Evolutionary conservation across 35 echinoderm and acorn worm genomes (phyloP), one percentile per base, ranked within the genome.

Genomic region (Apostichopus californicus): DNA sequence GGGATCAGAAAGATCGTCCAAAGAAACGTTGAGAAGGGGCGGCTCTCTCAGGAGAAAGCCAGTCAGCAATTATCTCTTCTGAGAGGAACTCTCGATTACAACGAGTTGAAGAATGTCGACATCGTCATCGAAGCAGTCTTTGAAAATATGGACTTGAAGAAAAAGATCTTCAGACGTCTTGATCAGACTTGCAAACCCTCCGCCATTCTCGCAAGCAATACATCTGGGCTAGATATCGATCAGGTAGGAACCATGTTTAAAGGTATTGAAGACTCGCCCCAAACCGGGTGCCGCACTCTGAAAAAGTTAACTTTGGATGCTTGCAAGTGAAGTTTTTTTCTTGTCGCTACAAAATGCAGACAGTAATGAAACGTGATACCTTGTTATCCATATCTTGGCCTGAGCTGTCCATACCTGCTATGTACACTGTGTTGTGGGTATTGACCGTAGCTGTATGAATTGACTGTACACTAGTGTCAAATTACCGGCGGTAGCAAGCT

Each of bases 91-190:
- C 52, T 99, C 77, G 81, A 91, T 78, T 99, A 99, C 86, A 25
- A 89, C 5, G 89, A 94, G 55, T 86, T 99, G 5, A 96, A 64
- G 21, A 86, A 93, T 77, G 95, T 94, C 0, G 97, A 99, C 86
- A 90, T 99, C 73, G 97, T 99, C 55, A 93, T 99, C 12, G 97
- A 99, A 90, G 97, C 97, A 10, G 95, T 99, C 83, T 99, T 95
- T 90, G 95, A 96, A 66, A 96, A 99, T 61, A 93, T 99, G 89
- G 78, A 92, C 8, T 17, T 99, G 57, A 99, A 96, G 83, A 96
- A 99, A 82, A 81, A 96, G 66, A 93, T 99, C 6, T 99, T 99
- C 56, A 77, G 72, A 54, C 94, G 75, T 66, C 90, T 99, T 11
- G 97, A 99, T 64, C 64, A 91, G 5, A 83, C 91, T 77, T 99